Percentiles rank a stretch among this genome's conserved stretches.
Evolutionary conservation across 2,888 invertebrate species (phyloP).

Genomic region (Sinelater perroti): DNA sequence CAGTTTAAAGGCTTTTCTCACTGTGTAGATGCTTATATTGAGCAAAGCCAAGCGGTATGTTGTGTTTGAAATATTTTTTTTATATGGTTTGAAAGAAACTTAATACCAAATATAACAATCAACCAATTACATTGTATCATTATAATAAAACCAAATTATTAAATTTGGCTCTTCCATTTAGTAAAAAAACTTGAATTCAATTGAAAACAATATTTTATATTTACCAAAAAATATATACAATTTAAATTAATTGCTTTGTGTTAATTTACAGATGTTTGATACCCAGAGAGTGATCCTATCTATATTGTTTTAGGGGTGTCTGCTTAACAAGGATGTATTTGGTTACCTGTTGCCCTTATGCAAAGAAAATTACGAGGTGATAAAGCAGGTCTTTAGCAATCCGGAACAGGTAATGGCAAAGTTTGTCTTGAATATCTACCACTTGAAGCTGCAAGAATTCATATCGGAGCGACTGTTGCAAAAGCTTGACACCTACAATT

Average conservation of each 20-base stretch:
- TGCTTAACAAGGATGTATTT: conserved; percentile 89
- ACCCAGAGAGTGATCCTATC: no score
- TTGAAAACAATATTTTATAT: no score
- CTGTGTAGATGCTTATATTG: conserved; percentile 96
- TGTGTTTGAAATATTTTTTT: no score
- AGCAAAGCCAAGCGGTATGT: conserved; percentile 90
- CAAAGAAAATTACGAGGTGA: conserved; percentile 83
- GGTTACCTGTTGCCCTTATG: conserved; percentile 89
- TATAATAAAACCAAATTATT: no score
- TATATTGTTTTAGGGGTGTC: conserved; percentile 72
- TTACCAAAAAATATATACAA: no score
- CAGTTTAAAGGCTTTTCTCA: conserved; percentile 97
- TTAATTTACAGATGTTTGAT: no score
- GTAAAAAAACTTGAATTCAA: no score
- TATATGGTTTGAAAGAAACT: no score
- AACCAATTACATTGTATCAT: no score
- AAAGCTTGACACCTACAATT: conserved; percentile 85
- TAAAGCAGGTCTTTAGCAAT: conserved; percentile 91
- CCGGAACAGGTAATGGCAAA: conserved; percentile 98
- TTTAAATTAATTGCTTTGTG: no score
- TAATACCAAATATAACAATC: no score
- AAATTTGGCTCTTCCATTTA: no score
- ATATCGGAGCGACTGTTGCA: conserved; percentile 83
- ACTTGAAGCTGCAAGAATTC: conserved; percentile 86
- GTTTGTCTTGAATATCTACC: conserved; percentile 95